These are phyloP conservation scores for Corydoras sp. DNA, from an alignment of 2,113 vertebrate genomes.

Conservation along the genomic window DNA sequence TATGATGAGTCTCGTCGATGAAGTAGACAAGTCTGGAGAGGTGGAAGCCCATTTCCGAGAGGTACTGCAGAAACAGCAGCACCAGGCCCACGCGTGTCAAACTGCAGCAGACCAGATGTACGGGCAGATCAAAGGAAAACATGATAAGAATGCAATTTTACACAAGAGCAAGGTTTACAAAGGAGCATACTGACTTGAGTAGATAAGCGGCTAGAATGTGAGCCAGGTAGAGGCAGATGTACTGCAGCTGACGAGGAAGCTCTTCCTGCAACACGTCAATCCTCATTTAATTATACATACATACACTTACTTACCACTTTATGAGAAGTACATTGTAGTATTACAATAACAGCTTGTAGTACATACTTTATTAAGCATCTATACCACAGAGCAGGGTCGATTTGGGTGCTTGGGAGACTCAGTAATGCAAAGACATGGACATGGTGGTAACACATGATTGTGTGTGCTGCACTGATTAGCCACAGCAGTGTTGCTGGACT, in stretches of 20 bases:
- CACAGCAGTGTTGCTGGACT: too few species aligned
- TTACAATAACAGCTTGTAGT: too few species aligned
- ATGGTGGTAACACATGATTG: too few species aligned
- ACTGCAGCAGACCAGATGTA: slow-evolving; percentile 53
- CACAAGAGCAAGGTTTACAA: background rate
- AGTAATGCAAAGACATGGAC: too few species aligned
- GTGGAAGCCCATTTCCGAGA: slow-evolving; percentile 87
- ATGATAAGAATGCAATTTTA: too few species aligned
- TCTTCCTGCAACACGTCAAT: slow-evolving; percentile 77
- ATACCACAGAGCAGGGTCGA: too few species aligned
- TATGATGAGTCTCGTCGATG: slow-evolving; percentile 88
- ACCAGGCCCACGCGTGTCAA: slow-evolving; percentile 86
- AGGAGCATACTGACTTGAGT: slow-evolving; percentile 79
- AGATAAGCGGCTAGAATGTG: slow-evolving; percentile 89
- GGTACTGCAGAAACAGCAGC: slow-evolving; percentile 84
- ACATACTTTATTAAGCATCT: too few species aligned
- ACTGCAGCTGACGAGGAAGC: slow-evolving; percentile 85
- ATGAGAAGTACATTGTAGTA: too few species aligned
- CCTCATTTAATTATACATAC: background rate
- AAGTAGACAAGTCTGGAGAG: slow-evolving; percentile 86
- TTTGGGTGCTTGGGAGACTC: too few species aligned
- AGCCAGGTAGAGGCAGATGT: slow-evolving; percentile 83
- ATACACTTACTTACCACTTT: background rate
- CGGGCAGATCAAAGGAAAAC: background rate
- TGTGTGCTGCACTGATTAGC: too few species aligned